These are phyloP conservation scores for Ctenopoma multispine DNA, from an alignment of 2,797 vertebrate genomes.

Conservation along the genomic window DNA sequence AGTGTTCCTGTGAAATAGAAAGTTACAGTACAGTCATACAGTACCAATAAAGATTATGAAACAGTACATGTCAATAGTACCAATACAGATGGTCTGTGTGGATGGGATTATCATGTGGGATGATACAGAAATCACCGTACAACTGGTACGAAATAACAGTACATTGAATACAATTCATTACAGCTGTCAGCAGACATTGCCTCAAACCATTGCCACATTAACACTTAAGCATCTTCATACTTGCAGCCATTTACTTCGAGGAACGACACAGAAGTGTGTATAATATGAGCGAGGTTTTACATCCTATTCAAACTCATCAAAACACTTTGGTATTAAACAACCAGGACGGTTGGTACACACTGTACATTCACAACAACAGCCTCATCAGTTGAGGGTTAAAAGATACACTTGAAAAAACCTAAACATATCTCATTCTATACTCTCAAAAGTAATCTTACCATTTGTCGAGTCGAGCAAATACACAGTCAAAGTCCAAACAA, in stretches of 20 bases:
- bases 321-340: too few species aligned
- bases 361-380: neutral
- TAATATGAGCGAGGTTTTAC: conserved; percentile 19
- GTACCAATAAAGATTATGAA: conserved; percentile 40
- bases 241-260: conserved; percentile 59
- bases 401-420: neutral
- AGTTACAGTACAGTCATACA: conserved; percentile 20
- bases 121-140: conserved; percentile 24
- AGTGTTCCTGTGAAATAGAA: conserved; percentile 23
- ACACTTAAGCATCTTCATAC: conserved; percentile 64
- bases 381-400: neutral
- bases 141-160: conserved; percentile 33
- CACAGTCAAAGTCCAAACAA: neutral
- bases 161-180: conserved; percentile 66
- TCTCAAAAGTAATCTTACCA: neutral
- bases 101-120: conserved; percentile 42
- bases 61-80: conserved; percentile 9
- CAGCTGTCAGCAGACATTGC: conserved; percentile 58
- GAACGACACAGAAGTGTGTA: conserved; percentile 31
- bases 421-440: neutral
- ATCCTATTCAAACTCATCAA: conserved; percentile 27
- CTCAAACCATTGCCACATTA: conserved; percentile 65
- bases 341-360: too few species aligned
- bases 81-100: conserved; percentile 5
- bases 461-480: neutral